Percentiles rank a stretch among this genome's conserved stretches.
phyloP scores from a whole-genome alignment of 2,113 vertebrate species.

The Murina feae region DNA sequence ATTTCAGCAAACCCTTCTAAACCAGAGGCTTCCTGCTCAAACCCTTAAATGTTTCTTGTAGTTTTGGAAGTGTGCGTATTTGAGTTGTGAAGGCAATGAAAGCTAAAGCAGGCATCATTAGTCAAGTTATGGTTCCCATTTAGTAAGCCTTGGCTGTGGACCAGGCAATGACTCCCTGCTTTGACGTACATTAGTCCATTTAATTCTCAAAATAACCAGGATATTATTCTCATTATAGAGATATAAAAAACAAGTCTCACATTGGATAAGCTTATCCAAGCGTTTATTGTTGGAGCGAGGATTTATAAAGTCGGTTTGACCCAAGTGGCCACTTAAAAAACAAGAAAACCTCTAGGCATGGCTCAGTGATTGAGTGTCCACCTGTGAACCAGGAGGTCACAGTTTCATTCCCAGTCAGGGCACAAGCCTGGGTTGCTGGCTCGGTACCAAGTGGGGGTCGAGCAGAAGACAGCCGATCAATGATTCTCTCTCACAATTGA shows the following conservation, averaged over 20 bases:
- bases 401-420: too few relatives aligned
- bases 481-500: too few relatives aligned
- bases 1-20: slow-evolving; percentile 28
- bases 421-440: too few relatives aligned
- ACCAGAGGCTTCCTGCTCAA: background rate
- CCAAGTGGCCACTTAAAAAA: background rate
- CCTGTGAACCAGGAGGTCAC: too few relatives aligned
- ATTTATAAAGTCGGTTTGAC: background rate
- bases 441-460: too few relatives aligned
- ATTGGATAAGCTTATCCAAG: background rate
- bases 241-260: background rate
- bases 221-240: background rate
- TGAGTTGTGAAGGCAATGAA: background rate
- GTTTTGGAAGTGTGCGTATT: background rate
- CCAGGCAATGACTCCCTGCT: background rate
- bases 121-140: background rate
- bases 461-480: too few relatives aligned
- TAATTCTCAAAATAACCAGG: background rate
- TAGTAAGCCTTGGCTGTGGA: background rate
- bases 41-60: background rate
- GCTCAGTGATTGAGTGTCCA: too few relatives aligned
- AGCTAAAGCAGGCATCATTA: background rate
- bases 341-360: background rate
- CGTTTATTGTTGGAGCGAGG: background rate
- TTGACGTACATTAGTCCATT: background rate